Evolutionary conservation across 1,140 invertebrate genomes (phyloP).

Genomic region (Papilio xuthus): DNA sequence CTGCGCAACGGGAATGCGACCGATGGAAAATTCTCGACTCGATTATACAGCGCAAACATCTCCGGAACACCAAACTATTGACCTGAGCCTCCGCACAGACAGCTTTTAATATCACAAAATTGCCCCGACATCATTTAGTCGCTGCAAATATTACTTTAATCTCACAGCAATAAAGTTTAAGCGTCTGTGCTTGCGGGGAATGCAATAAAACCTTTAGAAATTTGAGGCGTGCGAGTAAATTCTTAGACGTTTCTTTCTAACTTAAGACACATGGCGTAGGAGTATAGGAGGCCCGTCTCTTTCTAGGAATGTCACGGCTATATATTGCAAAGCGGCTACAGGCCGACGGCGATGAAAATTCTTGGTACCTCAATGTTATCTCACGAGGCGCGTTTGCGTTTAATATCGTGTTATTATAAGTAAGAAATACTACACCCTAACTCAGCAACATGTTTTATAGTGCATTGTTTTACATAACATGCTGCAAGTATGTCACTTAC

Average conservation of each 20-base stretch:
- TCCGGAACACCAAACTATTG: conserved; percentile 72
- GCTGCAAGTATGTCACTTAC: not conserved
- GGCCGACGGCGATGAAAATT: conserved; percentile 75
- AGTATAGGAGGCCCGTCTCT: conserved; percentile 63
- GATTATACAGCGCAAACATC: conserved; percentile 71
- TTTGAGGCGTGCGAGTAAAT: conserved; percentile 71
- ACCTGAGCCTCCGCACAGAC: conserved; percentile 71
- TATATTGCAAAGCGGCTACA: conserved; percentile 76
- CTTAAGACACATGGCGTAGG: conserved; percentile 63
- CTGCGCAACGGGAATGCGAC: conserved; percentile 65
- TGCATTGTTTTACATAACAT: not conserved
- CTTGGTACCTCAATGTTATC: conserved; percentile 77
- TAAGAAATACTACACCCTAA: conserved; percentile 39
- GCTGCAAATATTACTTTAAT: conserved; percentile 81
- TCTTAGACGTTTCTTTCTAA: conserved; percentile 74
- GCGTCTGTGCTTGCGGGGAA: conserved; percentile 78
- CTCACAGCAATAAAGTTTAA: conserved; percentile 80
- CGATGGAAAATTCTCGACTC: conserved; percentile 67
- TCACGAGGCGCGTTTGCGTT: conserved; percentile 72
- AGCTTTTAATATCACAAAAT: conserved; percentile 79
- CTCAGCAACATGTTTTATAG: conserved; percentile 17
- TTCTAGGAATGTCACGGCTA: conserved; percentile 67
- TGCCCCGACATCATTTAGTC: conserved; percentile 78
- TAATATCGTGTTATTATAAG: conserved; percentile 70
- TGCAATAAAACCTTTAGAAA: conserved; percentile 80